Conservation (phyloP, 2,113 vertebrate species). For the Parus major region DNA sequence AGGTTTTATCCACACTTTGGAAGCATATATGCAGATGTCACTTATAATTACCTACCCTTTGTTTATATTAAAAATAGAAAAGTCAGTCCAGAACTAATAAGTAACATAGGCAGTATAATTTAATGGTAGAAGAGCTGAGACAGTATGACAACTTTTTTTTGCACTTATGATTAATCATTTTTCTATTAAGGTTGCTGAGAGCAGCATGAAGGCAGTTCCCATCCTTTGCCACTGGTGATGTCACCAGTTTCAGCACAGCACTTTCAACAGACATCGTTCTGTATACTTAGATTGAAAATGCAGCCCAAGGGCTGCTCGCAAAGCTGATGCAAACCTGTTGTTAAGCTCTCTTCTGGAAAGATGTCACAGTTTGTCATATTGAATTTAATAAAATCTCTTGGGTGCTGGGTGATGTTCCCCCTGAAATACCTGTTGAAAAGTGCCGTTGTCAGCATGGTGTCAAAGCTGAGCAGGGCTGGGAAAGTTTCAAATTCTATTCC, state of each 20-base stretch:
- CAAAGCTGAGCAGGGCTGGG: background rate
- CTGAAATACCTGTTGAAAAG: slow-evolving; percentile 13
- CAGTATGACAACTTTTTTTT: background rate
- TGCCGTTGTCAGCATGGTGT: background rate
- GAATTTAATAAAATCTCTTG: background rate
- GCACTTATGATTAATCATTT: slow-evolving; percentile 7
- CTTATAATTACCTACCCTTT: background rate
- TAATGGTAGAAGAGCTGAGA: background rate
- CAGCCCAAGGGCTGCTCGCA: background rate
- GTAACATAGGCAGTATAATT: background rate
- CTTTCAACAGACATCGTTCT: background rate
- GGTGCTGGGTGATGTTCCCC: background rate
- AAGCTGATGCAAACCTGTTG: background rate
- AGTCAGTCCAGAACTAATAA: slow-evolving; percentile 8
- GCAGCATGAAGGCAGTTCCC: slow-evolving; percentile 11
- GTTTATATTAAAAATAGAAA: slow-evolving; percentile 44
- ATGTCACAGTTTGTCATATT: background rate
- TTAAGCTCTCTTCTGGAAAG: slow-evolving; percentile 5
- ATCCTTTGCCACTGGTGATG: slow-evolving; percentile 22
- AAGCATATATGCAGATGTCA: background rate
- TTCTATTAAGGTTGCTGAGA: slow-evolving; percentile 29
- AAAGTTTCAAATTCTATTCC: background rate
- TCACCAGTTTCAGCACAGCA: slow-evolving; percentile 39
- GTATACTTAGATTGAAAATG: background rate
- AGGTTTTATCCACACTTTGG: slow-evolving; percentile 19